These are phyloP conservation scores for Spheniscus mendiculus DNA, from an alignment of 2,113 vertebrate species.

Conservation along the genomic window DNA sequence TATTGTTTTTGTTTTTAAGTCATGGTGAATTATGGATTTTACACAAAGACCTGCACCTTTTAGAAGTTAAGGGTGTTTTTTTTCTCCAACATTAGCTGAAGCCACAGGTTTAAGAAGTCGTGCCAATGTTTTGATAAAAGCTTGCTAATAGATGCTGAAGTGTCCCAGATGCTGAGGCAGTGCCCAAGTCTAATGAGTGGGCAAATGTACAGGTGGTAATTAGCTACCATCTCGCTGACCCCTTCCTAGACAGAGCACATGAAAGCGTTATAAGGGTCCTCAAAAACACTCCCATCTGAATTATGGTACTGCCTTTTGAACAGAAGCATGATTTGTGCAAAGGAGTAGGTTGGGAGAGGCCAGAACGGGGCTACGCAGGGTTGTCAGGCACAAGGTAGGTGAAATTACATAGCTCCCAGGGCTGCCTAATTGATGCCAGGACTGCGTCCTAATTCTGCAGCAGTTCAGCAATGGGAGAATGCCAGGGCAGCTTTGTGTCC, in stretches of 20 bases:
- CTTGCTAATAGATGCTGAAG: not conserved
- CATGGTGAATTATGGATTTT: not conserved
- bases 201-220: not conserved
- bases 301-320: not conserved
- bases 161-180: not conserved
- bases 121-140: not conserved
- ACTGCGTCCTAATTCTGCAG: not conserved
- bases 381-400: not conserved
- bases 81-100: not conserved
- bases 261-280: not conserved
- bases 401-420: not conserved
- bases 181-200: not conserved
- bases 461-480: fast-evolving
- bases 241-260: fast-evolving
- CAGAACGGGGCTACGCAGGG: fast-evolving
- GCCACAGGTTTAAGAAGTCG: fast-evolving
- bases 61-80: not conserved
- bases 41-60: not conserved
- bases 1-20: not conserved
- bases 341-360: not conserved
- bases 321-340: not conserved
- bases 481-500: not conserved
- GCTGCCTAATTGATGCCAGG: not conserved
- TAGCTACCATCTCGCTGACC: not conserved
- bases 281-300: not conserved